Conservation (phyloP, 1,140 invertebrate species). For the Eueides isabella region DNA sequence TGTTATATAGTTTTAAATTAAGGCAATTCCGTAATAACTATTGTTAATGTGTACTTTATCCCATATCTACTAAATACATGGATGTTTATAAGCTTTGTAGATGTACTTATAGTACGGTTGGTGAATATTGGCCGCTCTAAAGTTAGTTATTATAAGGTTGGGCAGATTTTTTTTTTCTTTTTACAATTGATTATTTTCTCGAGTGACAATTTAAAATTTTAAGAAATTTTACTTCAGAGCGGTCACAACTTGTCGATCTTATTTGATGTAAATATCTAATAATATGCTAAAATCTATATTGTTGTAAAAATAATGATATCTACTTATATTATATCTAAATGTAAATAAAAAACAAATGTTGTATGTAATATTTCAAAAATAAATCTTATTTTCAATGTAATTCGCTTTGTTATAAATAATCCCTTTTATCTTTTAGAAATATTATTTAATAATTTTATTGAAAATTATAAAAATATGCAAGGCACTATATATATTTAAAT, state of each 20-base stretch:
- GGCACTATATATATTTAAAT: too few species aligned
- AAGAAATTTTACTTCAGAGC: too few species aligned
- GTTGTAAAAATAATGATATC: background rate
- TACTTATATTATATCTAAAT: slow-evolving; percentile 18
- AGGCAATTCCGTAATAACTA: background rate
- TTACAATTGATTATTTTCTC: too few species aligned
- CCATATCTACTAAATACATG: background rate
- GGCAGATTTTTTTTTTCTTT: too few species aligned
- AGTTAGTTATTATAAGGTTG: background rate
- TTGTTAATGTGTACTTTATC: background rate
- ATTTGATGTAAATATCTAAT: slow-evolving; percentile 7
- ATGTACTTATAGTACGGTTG: background rate
- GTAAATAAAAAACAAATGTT: slow-evolving; percentile 25
- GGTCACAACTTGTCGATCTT: background rate
- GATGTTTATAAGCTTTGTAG: slow-evolving; percentile 9
- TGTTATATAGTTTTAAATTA: slow-evolving; percentile 5
- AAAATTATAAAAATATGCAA: too few species aligned
- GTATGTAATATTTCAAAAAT: slow-evolving; percentile 18
- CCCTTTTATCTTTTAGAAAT: too few species aligned
- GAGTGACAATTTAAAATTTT: too few species aligned
- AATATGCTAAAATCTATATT: slow-evolving; percentile 16
- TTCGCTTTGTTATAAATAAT: background rate
- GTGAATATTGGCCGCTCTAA: too few species aligned
- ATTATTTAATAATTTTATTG: too few species aligned
- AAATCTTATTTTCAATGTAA: slow-evolving; percentile 29